Conservation (phyloP, 2,113 vertebrate genomes). For the Cyanoramphus novaezelandiae region DNA sequence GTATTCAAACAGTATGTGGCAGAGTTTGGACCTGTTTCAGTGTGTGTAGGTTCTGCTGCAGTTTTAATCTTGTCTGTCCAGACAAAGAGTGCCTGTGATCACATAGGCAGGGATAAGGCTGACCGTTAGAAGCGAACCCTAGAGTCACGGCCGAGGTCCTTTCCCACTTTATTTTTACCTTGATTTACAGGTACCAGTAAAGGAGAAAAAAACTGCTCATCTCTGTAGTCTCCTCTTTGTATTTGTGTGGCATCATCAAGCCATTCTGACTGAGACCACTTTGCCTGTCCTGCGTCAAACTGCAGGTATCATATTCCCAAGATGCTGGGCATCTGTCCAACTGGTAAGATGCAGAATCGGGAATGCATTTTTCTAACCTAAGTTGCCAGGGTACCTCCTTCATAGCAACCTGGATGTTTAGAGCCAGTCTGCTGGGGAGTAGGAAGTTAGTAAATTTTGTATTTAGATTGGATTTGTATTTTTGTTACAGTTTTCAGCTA, state of each 20-base stretch:
- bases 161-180: neutral
- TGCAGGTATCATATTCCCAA: neutral
- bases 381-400: neutral
- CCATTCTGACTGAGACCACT: neutral
- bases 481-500: neutral
- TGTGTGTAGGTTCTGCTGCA: neutral
- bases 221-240: neutral
- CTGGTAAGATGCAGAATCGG: neutral
- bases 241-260: fast-evolving
- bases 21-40: neutral
- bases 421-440: neutral
- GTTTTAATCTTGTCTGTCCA: neutral
- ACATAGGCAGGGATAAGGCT: neutral
- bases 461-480: neutral
- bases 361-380: neutral
- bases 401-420: neutral
- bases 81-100: neutral
- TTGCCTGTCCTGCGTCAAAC: fast-evolving
- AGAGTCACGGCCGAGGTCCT: neutral
- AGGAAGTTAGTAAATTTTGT: neutral
- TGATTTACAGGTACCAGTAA: neutral
- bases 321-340: neutral
- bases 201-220: neutral
- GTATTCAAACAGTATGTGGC: neutral
- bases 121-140: neutral